phyloP scores from a whole-genome alignment of 2,888 invertebrate genomes.

The Neoascia interrupta region DNA sequence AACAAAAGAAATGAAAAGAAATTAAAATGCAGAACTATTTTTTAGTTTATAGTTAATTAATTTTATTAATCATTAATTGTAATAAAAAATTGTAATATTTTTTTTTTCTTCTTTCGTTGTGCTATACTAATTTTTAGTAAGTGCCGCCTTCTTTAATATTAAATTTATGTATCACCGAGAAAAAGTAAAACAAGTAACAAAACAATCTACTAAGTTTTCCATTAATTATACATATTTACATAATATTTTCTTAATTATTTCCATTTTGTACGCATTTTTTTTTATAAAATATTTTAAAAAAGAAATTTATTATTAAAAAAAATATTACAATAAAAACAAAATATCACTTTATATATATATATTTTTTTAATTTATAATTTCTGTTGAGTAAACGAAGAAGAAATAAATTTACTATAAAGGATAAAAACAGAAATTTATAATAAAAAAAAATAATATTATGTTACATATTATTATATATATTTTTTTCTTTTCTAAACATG shows the following conservation, averaged over 20 bases:
- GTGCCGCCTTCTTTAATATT: slow-evolving; percentile 25
- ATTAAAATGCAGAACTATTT: slow-evolving; percentile 65
- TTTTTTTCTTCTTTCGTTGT: slow-evolving; percentile 52
- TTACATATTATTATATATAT: slow-evolving; percentile 5
- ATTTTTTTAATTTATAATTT: slow-evolving; percentile 54
- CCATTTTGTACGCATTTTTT: slow-evolving; percentile 58
- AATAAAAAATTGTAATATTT: slow-evolving; percentile 54
- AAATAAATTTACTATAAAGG: slow-evolving; percentile 40
- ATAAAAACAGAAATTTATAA: slow-evolving; percentile 34
- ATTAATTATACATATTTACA: slow-evolving; percentile 49
- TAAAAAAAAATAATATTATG: slow-evolving; percentile 18
- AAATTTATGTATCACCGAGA: slow-evolving; percentile 27
- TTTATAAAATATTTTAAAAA: slow-evolving; percentile 48
- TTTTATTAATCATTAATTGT: slow-evolving; percentile 49
- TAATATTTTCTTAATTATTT: slow-evolving; percentile 44
- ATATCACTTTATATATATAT: slow-evolving; percentile 61
- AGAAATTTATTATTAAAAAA: slow-evolving; percentile 25
- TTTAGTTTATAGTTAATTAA: slow-evolving; percentile 68
- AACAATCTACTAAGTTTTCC: slow-evolving; percentile 58
- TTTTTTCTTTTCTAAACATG: slow-evolving; percentile 53
- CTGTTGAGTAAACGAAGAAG: slow-evolving; percentile 24
- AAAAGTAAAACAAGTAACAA: slow-evolving; percentile 45
- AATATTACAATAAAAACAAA: slow-evolving; percentile 22
- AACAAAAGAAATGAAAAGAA: slow-evolving; percentile 43
- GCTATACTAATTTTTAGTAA: slow-evolving; percentile 64